phyloP scores from a whole-genome alignment of 2,113 vertebrate genomes.

The Arvicanthis niloticus region DNA sequence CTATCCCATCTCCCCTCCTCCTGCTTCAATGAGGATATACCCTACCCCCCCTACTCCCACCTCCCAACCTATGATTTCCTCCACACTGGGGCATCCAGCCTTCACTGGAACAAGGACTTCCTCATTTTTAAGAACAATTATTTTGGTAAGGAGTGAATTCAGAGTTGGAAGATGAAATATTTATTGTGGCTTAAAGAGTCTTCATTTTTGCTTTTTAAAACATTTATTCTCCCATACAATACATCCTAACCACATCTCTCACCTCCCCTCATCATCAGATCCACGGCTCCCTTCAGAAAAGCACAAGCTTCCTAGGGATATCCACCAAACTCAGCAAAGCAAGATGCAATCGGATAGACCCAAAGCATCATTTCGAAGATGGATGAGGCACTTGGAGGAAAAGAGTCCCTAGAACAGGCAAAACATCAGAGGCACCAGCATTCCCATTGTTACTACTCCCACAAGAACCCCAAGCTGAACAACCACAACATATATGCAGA shows the following conservation, averaged over 20 bases:
- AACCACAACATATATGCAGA: neutral
- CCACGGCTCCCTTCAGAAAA: neutral
- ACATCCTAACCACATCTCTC: too few species aligned
- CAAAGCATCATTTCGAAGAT: neutral
- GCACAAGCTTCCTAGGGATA: neutral
- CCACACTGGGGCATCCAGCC: too few species aligned
- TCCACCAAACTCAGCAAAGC: neutral
- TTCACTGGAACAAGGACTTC: too few species aligned
- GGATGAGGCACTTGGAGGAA: accelerated
- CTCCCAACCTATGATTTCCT: too few species aligned
- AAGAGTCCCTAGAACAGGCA: neutral
- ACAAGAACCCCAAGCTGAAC: neutral
- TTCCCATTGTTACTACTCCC: neutral
- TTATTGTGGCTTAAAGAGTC: neutral
- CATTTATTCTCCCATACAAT: neutral
- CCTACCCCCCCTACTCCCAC: too few species aligned
- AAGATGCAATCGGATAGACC: too few species aligned
- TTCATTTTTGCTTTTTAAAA: neutral
- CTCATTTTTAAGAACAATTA: neutral
- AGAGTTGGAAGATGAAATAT: neutral
- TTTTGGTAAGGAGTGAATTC: neutral
- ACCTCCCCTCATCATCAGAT: neutral
- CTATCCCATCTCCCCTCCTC: too few species aligned
- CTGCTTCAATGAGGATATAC: too few species aligned
- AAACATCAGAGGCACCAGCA: neutral